Evolutionary conservation across 2,888 invertebrate species (phyloP), one percentile per base, ranked within the genome.

Genomic region (Aleiodes leptofemur): DNA sequence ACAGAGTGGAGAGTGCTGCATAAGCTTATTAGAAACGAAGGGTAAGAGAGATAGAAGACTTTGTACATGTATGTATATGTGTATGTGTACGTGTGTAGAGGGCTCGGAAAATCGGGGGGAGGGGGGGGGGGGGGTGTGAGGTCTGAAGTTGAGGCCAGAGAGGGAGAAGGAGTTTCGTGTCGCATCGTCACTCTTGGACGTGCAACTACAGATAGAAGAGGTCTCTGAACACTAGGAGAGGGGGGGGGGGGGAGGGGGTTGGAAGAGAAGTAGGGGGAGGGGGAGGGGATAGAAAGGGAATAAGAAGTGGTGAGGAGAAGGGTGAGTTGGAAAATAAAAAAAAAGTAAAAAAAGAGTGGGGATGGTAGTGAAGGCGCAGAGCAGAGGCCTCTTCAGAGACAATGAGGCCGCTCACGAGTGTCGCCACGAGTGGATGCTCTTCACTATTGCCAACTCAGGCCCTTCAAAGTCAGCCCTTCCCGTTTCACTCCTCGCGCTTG

Each of bases 401-500:
- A 89, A 89, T 89, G 89, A 88, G 89, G 88, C 88, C 88, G 88
- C 87, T 88, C 87, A 85, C 86, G 85, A 89, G 89, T 89, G 88
- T 89, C 88, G 86, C 87, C 86, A 86, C 85, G 86, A 89, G 88
- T 88, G 86, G 88, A 81, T 85, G 84, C 86, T 86, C 87, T 88
- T 84, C 86, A 89, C 88, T 88, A 89, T 88, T 89, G 89, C 89
- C 87, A 88, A 89, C 88, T 89, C 89, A 89, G 89, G 86, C 86
- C 85, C 88, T 89, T 88, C 86, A 88, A 43, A 43, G 80, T 82
- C 83, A 83, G 84, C 82, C 64, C 72, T 72, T 72, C 64, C 69
- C 61, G 66, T 61, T 61, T 71, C 69, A 68, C 75, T 59, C 53
- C 55, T 69, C 73, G 66, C 23, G 76, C 38, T 3, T 38, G 38